Base-by-base conservation (phyloP, 2,888 invertebrate genomes). In the Melinopterus prodromus region DNA sequence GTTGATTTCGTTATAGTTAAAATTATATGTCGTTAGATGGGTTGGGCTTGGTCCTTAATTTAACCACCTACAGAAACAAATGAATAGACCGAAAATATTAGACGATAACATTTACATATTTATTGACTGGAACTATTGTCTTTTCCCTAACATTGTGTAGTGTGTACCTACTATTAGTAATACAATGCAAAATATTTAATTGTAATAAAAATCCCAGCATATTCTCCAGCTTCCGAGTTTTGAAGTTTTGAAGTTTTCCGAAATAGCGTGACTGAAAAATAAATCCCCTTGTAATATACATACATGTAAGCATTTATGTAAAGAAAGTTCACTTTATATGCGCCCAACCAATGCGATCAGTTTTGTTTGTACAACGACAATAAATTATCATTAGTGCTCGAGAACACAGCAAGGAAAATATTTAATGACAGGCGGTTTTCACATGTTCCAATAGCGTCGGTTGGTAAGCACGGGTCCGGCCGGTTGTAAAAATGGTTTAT, bases 401-500 rank as follows among this genome's bases (percentile, higher is more conserved):
- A 53, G 53, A 53, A 53, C 53, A 53, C 53, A 12, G 12, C 53
- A 53, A 53, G 53, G 12, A 53, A 53, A 53, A 53, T 9, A 53
- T 53, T 53, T 53, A 53, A 53, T 53, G 53, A 9, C 7, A 53
- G 53, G 53, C 53, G 12, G 53, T 53, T 53, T 12, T 53, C 53
- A 53, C 53, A 53, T 53, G 53, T 53, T 53, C 53, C 53, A 53
- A 53, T 53, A 53, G 26, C 12, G 36, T 26, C 74, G 74, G 26
- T 15, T 74, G 74, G 74, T 15, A 74, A 74, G 35, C 74, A 37
- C 37, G 74, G 74, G 37, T 53, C 53, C 12, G 74, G 35, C 74
- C n/a, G 74, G 35, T 74, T 37, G 74, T 74, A 74, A 74, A 74
- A 74, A 74, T 74, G 74, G 26, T 74, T 74, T 74, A 74, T 74